phyloP scores from a whole-genome alignment of 2,797 vertebrate species.

The Lycodopsis pacificus region DNA sequence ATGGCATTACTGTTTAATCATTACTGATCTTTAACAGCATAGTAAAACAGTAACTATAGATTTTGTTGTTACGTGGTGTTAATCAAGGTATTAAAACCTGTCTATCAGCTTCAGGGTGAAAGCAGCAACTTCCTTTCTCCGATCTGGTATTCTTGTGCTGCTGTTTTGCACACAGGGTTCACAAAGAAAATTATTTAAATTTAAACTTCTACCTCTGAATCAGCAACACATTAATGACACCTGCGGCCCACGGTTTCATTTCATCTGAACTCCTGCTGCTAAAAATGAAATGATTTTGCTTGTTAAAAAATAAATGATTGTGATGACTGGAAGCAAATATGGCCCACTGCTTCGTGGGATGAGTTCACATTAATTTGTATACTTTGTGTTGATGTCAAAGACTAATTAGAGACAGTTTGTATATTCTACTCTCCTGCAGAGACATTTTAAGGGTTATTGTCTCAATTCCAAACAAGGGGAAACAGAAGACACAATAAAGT shows the following conservation, averaged over 20 bases:
- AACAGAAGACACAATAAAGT: background rate
- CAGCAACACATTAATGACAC: background rate
- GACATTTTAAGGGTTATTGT: background rate
- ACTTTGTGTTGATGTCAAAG: background rate
- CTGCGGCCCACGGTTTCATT: background rate
- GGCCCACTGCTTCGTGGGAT: background rate
- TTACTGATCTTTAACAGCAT: background rate
- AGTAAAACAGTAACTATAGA: background rate
- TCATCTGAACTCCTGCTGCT: background rate
- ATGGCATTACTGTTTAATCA: slow-evolving; percentile 1
- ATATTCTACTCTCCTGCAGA: background rate
- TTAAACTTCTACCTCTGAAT: background rate
- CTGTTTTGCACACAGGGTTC: slow-evolving; percentile 9
- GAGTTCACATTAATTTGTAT: background rate
- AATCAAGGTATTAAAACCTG: background rate
- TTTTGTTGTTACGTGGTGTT: background rate
- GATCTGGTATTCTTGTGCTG: background rate
- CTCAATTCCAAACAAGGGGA: background rate
- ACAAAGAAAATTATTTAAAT: background rate
- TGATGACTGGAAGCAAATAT: background rate
- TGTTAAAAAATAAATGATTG: background rate
- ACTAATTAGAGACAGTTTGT: background rate
- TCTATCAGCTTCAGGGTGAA: background rate
- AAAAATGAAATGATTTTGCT: background rate
- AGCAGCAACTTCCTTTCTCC: background rate